Percentiles rank a stretch among this genome's conserved stretches.
These are phyloP conservation scores for Cheracebus regulus DNA, from an alignment of 2,797 vertebrate species.

Conservation along the genomic window DNA sequence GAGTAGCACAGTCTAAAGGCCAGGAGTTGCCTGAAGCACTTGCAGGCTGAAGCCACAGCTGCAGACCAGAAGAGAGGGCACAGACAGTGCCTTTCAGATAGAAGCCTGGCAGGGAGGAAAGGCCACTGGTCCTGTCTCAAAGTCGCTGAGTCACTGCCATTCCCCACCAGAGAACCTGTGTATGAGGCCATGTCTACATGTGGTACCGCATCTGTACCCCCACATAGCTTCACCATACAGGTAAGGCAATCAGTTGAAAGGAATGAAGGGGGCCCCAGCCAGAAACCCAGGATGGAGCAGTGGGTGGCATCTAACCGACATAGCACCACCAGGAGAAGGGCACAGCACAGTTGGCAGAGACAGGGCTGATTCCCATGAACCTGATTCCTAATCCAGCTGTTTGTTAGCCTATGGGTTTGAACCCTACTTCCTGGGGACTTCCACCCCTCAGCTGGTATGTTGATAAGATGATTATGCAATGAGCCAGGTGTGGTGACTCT, in stretches of 20 bases:
- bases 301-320: background rate
- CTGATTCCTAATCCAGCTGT: background rate
- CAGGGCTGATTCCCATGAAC: background rate
- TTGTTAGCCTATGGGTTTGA: background rate
- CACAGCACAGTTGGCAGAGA: background rate
- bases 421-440: background rate
- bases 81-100: background rate
- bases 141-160: background rate
- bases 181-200: background rate
- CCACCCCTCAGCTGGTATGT: background rate
- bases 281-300: background rate
- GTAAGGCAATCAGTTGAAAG: background rate
- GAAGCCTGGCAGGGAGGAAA: background rate
- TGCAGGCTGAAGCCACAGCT: background rate
- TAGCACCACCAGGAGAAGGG: background rate
- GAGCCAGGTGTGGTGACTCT: no score
- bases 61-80: background rate
- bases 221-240: background rate
- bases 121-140: background rate
- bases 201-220: background rate
- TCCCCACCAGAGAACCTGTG: background rate
- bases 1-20: background rate
- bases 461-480: background rate
- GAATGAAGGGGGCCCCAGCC: background rate
- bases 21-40: background rate